Evolutionary conservation across 2,888 invertebrate species (phyloP), one percentile per base, ranked within the genome.

Genomic region (Volucella bombylans): DNA sequence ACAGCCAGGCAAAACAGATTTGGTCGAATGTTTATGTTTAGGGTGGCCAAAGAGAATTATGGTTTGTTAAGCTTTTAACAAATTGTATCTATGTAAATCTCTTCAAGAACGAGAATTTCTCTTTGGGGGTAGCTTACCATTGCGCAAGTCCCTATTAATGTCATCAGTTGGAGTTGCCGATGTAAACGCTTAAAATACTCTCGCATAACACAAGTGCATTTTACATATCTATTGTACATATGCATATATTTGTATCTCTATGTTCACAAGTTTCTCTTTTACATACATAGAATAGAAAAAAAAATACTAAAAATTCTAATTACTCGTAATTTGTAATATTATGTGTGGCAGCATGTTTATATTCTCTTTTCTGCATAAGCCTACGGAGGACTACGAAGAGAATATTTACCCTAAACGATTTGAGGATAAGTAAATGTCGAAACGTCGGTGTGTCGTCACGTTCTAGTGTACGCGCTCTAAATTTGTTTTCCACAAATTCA

Each of bases 371-470:
- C 71, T 67, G 61, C 31, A 77, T 38, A 47, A 67, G 57, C 47
- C 79, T 43, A 64, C 41, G 54, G 71, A 80, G 72, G 69, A 81
- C 49, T 52, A 50, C 38, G 43, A 68, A 69, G 74, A 76, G 69
- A 74, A 59, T 41, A 54, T 73, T 81, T 78, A 68, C 64, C 57
- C 23, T 64, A 62, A 43, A 55, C 49, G 55, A 68, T 43, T 52
- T 43, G 64, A 71, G 78, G 69, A 78, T 71, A 86, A 87, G 87
- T 86, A 83, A 82, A 77, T 86, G 78, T 77, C 79, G 69, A 87
- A 64, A 78, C 76, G 80, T 83, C 80, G 80, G 69, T 82, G 78
- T 82, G 77, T 87, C 77, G 87, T 86, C 86, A 81, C 82, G 82
- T 86, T 87, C 12, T 82, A 82, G 86, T 86, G 80, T 71, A 62